phyloP scores from a whole-genome alignment of 2,888 invertebrate species.

The Drosophila setosimentum region DNA sequence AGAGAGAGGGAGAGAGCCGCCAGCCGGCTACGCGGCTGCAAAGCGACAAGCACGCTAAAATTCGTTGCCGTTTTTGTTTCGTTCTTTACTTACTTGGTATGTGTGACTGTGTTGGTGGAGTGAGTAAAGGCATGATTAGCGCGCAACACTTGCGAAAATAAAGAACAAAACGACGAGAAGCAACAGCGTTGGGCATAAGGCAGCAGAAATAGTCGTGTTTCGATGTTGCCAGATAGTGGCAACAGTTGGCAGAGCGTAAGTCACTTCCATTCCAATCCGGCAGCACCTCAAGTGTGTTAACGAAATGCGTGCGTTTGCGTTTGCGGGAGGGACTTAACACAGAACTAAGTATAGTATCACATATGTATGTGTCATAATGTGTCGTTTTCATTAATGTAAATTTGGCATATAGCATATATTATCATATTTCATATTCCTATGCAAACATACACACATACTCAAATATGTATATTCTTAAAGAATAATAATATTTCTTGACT shows the following conservation, averaged over 20 bases:
- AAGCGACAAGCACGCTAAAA: constrained; percentile 30
- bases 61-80: constrained; percentile 11
- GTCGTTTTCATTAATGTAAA: neutral
- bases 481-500: neutral
- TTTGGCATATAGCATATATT: neutral
- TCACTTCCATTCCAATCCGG: constrained; percentile 8
- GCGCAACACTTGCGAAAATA: constrained; percentile 52
- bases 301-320: neutral
- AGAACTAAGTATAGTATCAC: neutral
- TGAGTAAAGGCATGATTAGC: constrained; percentile 41
- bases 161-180: constrained; percentile 29
- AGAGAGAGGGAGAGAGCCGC: constrained; percentile 30
- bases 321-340: constrained; percentile 1
- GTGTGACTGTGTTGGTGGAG: constrained; percentile 33
- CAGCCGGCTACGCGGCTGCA: constrained; percentile 57
- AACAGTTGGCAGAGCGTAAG: constrained; percentile 23
- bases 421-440: neutral
- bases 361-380: neutral
- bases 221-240: constrained; percentile 45
- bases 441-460: neutral
- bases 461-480: neutral
- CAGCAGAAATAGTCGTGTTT: constrained; percentile 31
- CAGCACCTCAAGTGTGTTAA: constrained; percentile 3
- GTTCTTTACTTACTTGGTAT: constrained; percentile 29
- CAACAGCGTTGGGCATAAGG: constrained; percentile 27